Conservation (phyloP, 2,888 invertebrate genomes). For the Ametastegia equiseti region DNA sequence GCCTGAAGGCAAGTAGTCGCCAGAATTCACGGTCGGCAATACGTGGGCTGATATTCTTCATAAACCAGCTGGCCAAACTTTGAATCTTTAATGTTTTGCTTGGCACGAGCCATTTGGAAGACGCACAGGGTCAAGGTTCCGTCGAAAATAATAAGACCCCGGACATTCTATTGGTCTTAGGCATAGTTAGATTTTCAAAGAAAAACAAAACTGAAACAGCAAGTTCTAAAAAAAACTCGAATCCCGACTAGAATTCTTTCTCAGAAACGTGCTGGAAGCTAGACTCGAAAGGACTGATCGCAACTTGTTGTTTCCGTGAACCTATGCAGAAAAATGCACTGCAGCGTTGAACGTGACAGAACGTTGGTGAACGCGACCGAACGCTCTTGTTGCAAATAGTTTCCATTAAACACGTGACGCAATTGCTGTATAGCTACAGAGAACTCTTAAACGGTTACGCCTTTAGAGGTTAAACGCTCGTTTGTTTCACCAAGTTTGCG, state of each 20-base stretch:
- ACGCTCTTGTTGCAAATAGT: constrained; percentile 26
- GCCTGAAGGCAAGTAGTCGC: background rate
- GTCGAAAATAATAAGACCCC: background rate
- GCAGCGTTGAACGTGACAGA: constrained; percentile 14
- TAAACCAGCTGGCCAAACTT: constrained; percentile 2
- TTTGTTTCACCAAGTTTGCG: constrained; percentile 40
- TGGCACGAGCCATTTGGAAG: background rate
- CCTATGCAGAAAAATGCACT: background rate
- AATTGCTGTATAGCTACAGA: constrained; percentile 9
- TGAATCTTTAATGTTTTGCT: background rate
- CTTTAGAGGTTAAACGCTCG: constrained; percentile 10
- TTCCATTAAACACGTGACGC: constrained; percentile 31
- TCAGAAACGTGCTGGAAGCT: background rate
- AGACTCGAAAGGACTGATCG: background rate
- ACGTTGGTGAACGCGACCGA: constrained; percentile 25
- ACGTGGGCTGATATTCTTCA: background rate
- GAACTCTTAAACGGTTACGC: constrained; percentile 29
- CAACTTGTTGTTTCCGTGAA: background rate
- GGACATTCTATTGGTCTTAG: background rate
- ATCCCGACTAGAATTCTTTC: background rate
- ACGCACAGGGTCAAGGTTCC: constrained; percentile 23
- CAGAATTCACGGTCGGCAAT: background rate
- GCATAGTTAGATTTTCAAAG: no score
- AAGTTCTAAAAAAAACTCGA: background rate
- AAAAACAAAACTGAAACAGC: no score